Conservation (phyloP, 92 coral and sea anemone species). For the Actinernus sp. region DNA sequence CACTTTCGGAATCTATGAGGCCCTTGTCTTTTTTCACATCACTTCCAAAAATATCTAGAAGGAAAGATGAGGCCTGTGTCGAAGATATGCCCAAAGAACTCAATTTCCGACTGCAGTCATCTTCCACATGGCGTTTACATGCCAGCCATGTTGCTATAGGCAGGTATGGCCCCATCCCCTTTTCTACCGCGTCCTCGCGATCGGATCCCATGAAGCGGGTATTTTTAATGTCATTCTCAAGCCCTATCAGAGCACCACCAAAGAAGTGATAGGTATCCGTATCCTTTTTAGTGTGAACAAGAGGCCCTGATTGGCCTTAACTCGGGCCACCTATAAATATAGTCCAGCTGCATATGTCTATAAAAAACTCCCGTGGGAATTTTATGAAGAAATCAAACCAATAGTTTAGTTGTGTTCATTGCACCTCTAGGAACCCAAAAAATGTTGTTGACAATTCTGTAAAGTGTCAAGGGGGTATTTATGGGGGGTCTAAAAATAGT, state of each 20-base stretch:
- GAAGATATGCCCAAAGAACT: slow-evolving; percentile 19
- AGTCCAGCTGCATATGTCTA: no score
- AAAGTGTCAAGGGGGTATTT: no score
- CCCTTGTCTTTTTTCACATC: slow-evolving; percentile 33
- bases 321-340: no score
- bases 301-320: no score
- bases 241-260: slow-evolving; percentile 13
- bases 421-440: no score
- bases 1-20: slow-evolving; percentile 33
- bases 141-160: slow-evolving; percentile 59
- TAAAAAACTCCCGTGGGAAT: no score
- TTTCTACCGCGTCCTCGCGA: slow-evolving; percentile 28
- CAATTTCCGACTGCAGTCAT: slow-evolving; percentile 32
- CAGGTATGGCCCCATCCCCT: slow-evolving; percentile 36
- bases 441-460: no score
- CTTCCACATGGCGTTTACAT: slow-evolving; percentile 54
- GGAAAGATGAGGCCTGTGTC: slow-evolving; percentile 8
- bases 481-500: no score
- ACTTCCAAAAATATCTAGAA: slow-evolving; percentile 36
- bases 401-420: no score
- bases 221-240: slow-evolving; percentile 26
- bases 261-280: slow-evolving; percentile 28
- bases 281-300: no score
- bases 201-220: slow-evolving; percentile 52
- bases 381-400: no score